Evolutionary conservation across 1,140 invertebrate genomes (phyloP).

Genomic region (Aleiodes sp.): DNA sequence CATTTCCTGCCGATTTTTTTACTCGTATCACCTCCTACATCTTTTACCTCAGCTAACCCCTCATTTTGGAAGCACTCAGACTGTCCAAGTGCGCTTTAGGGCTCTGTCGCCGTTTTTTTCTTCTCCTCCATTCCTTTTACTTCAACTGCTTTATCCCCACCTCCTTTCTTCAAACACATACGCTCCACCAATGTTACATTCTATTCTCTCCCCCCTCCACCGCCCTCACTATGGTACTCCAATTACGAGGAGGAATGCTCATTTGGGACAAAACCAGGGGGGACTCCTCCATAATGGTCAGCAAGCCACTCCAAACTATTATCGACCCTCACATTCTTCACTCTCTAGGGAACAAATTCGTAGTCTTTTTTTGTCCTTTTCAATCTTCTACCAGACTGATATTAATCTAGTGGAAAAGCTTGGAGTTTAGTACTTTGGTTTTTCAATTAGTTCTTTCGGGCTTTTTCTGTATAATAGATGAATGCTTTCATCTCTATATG

Average conservation of each 20-base stretch:
- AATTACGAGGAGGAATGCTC: slow-evolving; percentile 45
- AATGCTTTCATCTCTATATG: no score
- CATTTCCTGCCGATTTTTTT: slow-evolving; percentile 30
- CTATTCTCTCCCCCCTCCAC: slow-evolving; percentile 3
- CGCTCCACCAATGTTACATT: slow-evolving; percentile 19
- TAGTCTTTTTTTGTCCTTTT: neutral
- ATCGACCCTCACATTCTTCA: slow-evolving; percentile 26
- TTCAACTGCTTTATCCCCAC: neutral
- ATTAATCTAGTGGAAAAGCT: no score
- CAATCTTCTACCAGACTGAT: no score
- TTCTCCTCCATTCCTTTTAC: neutral
- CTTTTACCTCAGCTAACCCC: neutral
- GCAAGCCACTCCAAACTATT: slow-evolving; percentile 39
- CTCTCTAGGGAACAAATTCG: neutral
- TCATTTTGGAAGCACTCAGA: slow-evolving; percentile 29
- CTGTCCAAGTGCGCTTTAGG: slow-evolving; percentile 31
- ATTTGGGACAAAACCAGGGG: slow-evolving; percentile 36
- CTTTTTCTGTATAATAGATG: no score
- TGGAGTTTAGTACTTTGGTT: no score
- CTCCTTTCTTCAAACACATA: slow-evolving; percentile 11
- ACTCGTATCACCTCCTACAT: neutral
- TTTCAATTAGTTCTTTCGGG: no score
- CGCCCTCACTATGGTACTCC: slow-evolving; percentile 29
- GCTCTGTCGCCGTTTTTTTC: slow-evolving; percentile 23
- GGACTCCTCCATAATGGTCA: slow-evolving; percentile 32